Base-by-base conservation (phyloP, 2,888 invertebrate species). In the Epiblema foenella region DNA sequence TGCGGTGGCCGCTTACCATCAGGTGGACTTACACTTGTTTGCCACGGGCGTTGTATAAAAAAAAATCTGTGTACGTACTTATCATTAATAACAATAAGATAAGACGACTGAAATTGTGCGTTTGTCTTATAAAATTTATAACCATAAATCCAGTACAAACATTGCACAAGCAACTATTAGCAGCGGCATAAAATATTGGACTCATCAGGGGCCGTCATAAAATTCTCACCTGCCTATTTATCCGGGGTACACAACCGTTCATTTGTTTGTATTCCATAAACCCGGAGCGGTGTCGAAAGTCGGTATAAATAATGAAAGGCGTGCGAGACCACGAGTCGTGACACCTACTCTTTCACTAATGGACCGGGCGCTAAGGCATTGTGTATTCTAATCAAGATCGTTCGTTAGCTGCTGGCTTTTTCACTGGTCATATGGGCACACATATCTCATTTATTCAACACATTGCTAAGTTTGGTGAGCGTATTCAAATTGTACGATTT, bases 311-410 rank as follows among this genome's bases (percentile, higher is more conserved):
- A 93, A 91, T 91, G 91, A 87, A 87, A 88, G 79, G 84, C 86
- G 83, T 82, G 85, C 85, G 81, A 84, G 85, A 77, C 77, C 73
- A 75, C 77, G 83, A 90, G 85, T 93, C 93, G 93, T 93, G 93
- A 93, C 91, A 90, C 86, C 84, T 87, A 87, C 88, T 88, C 89
- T 88, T 86, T 88, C 89, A 83, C 89, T 93, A 93, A 93, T 93
- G 92, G 91, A 91, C 83, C 83, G 77, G 85, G 81, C 82, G 83
- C 85, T 85, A 84, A 84, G 86, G 89, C 85, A 88, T 84, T 86
- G 89, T 87, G 81, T 82, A 81, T 79, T 83, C 78, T 85, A 90
- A 93, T 91, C 92, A 90, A 92, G 92, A 92, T 93, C 82, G 81
- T 85, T 87, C 89, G 86, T 88, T 87, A 86, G 83, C 79, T 85